Conservation (phyloP, 2,113 vertebrate species). For the Montifringilla adamsi region DNA sequence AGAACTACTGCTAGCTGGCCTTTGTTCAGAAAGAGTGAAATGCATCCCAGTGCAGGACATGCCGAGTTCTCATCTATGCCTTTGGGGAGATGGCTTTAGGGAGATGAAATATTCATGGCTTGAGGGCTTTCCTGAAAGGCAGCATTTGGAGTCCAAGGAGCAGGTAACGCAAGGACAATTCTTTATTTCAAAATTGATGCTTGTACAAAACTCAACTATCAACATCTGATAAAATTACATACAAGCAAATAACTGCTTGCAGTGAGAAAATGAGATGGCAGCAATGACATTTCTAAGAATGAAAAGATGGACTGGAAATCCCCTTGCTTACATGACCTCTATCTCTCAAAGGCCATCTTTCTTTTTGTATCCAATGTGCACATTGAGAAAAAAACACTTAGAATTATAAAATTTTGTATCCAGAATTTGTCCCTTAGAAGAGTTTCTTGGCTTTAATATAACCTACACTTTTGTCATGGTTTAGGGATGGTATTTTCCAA, state of each 20-base stretch:
- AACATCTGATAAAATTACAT: not conserved
- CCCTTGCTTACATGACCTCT: not conserved
- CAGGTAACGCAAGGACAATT: not conserved
- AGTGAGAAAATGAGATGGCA: not conserved
- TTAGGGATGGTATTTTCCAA: not conserved
- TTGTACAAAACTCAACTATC: not conserved
- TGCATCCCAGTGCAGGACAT: not conserved
- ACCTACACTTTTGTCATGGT: not conserved
- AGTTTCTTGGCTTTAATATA: not conserved
- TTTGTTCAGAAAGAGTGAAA: not conserved
- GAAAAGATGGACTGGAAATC: not conserved
- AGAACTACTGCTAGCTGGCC: not conserved
- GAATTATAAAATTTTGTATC: not conserved
- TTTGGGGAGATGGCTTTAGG: not conserved
- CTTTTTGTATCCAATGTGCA: not conserved
- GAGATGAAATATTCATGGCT: accelerated
- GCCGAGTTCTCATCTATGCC: not conserved
- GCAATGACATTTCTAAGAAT: not conserved
- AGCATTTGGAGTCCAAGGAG: not conserved
- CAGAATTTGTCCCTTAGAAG: not conserved
- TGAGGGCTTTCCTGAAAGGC: not conserved
- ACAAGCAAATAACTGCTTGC: not conserved
- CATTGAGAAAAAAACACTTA: not conserved
- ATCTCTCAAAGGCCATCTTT: not conserved
- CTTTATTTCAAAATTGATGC: not conserved